Evolutionary conservation across 2,113 vertebrate genomes (phyloP), one percentile per base, ranked within the genome.

Genomic region (Microtus ochrogaster): DNA sequence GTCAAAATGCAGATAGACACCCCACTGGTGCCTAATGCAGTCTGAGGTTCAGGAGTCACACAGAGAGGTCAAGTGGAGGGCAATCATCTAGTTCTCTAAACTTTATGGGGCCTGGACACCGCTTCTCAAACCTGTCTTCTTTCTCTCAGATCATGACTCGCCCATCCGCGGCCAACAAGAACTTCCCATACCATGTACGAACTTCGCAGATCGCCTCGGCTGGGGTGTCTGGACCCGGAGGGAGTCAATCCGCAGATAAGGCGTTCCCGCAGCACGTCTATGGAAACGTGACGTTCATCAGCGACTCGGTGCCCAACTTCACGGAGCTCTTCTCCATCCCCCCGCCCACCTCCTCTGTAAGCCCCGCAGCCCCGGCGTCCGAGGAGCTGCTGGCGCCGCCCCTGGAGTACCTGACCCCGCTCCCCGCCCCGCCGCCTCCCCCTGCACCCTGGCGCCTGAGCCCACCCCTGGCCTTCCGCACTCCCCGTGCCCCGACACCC

Each of bases 281-380:
- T 8, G 99, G 99, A 72, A 99, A 99, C 58, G 99, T 99, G 97
- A 99, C 99, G 39, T 99, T 99, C 97, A 98, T 99, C 96, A 99
- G 99, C 94, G 99, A 99, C 97, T 99, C 99, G 9, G 99, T 99
- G 85, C 99, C 99, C 58, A 99, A 99, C 98, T 99, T 99, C 98
- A 99, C 99, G 10, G 99, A 99, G 98, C 99, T 99, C 72, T 99
- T 99, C 98, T 99, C 99, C 98, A 99, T 99, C 94, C 99, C 99
- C 14, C 97, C 99, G 98, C 92, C 99, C 98, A 95, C 93, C 68
- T 97, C 97, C 97, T 97, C 95, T 81, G 95, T 97, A 97, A 97
- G 98, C 98, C 98, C 90, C 74, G 94, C 98, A 97, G 70, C 97
- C 97, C 78, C 97, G 98, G 44, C 86, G 97, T n/a, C 98, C 96